These are phyloP conservation scores for Gallirallus australis DNA, from an alignment of 2,797 vertebrate genomes.

Conservation along the genomic window DNA sequence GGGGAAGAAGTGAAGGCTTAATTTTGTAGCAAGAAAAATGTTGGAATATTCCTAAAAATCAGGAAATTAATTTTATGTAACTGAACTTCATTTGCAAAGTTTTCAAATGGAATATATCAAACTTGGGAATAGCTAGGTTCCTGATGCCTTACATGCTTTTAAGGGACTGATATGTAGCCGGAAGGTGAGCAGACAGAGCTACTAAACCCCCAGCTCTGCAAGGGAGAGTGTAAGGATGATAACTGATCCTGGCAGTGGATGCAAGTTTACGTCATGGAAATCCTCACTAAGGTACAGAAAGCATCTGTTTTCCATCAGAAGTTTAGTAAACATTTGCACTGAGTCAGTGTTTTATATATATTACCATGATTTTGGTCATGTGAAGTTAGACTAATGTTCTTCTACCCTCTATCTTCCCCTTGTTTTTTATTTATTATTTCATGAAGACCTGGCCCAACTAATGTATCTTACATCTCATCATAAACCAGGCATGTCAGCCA, in stretches of 20 bases:
- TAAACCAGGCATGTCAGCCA: background rate
- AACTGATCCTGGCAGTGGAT: background rate
- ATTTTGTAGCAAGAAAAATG: background rate
- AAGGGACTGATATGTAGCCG: background rate
- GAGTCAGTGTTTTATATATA: background rate
- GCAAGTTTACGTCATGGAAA: background rate
- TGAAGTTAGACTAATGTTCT: background rate
- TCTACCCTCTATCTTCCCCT: background rate
- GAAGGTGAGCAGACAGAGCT: background rate
- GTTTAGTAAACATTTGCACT: background rate
- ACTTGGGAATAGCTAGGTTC: background rate
- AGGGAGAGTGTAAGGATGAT: fast-evolving
- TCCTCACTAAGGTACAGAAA: background rate
- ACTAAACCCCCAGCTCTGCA: background rate
- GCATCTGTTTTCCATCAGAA: background rate
- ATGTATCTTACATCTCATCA: background rate
- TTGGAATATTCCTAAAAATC: background rate
- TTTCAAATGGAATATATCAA: background rate
- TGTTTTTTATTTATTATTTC: background rate
- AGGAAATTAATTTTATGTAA: background rate
- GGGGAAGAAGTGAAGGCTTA: fast-evolving
- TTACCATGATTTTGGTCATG: background rate
- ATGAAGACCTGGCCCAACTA: background rate
- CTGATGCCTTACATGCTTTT: background rate
- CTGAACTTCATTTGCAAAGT: background rate